phyloP scores from a whole-genome alignment of 2,797 vertebrate species.

The Betta splendens region DNA sequence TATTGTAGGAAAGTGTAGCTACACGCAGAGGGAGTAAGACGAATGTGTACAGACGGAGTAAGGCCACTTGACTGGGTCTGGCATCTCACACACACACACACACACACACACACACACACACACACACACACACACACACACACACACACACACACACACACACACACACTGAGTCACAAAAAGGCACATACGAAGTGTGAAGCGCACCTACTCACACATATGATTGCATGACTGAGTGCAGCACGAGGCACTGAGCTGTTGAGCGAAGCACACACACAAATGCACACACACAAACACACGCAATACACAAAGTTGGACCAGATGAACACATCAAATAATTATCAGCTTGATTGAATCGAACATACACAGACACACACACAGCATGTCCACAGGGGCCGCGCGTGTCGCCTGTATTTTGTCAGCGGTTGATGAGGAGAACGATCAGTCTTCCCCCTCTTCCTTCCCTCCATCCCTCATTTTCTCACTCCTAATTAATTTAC shows the following conservation, averaged over 20 bases:
- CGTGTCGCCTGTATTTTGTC: conserved; percentile 39
- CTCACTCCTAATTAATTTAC: conserved; percentile 61
- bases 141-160: conserved; percentile 30
- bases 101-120: conserved; percentile 7
- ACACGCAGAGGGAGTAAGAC: conserved; percentile 10
- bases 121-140: conserved; percentile 12
- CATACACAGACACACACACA: conserved; percentile 4
- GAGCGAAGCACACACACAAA: neutral
- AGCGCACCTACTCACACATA: conserved; percentile 50
- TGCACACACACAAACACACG: conserved; percentile 14
- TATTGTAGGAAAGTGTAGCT: neutral
- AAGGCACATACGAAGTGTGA: conserved; percentile 46
- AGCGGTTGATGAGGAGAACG: conserved; percentile 55
- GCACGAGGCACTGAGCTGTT: conserved; percentile 8
- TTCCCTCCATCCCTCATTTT: conserved; percentile 55
- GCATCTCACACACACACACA: neutral
- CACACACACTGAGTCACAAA: conserved; percentile 45
- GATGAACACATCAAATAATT: conserved; percentile 47
- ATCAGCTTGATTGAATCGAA: conserved; percentile 42
- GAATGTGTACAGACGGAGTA: conserved; percentile 25
- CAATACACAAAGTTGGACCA: conserved; percentile 7
- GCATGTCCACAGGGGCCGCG: conserved; percentile 6
- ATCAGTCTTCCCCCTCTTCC: conserved; percentile 44
- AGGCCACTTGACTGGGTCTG: conserved; percentile 29
- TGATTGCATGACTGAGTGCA: conserved; percentile 43